Percentiles rank a stretch among this genome's conserved stretches.
Evolutionary conservation across 2,113 vertebrate genomes (phyloP).

Genomic region (Coturnix japonica): DNA sequence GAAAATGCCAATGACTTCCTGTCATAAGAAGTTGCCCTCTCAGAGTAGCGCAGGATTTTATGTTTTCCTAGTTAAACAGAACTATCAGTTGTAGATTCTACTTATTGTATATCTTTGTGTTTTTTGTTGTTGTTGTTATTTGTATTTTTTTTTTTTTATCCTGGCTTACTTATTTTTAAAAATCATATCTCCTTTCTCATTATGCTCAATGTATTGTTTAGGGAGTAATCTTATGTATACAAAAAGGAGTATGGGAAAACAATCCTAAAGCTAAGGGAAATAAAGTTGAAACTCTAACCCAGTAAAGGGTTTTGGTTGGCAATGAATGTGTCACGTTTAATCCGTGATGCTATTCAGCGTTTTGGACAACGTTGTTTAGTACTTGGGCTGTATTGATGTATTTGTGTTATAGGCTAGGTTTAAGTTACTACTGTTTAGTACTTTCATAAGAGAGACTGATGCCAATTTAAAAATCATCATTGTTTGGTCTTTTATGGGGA

Average conservation of each 20-base stretch:
- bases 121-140: not conserved
- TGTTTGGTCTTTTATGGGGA: not conserved
- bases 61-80: slow-evolving; percentile 27
- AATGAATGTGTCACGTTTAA: slow-evolving; percentile 5
- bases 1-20: slow-evolving; percentile 74
- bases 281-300: not conserved
- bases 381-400: slow-evolving; percentile 43
- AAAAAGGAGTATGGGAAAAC: not conserved
- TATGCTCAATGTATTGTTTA: not conserved
- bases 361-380: slow-evolving; percentile 59
- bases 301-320: not conserved
- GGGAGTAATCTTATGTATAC: not conserved
- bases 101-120: not conserved
- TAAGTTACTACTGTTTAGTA: slow-evolving; percentile 53
- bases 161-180: not conserved
- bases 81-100: not conserved
- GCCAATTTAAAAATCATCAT: slow-evolving; percentile 35
- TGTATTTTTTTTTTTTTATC: not conserved
- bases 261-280: not conserved
- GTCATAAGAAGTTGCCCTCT: slow-evolving; percentile 71
- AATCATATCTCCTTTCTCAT: not conserved
- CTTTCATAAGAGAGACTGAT: slow-evolving; percentile 48
- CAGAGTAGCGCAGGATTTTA: slow-evolving; percentile 18
- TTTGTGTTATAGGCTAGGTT: slow-evolving; percentile 63
- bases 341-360: slow-evolving; percentile 48